Conservation (phyloP, 2,113 vertebrate species). For the Picathartes gymnocephalus region DNA sequence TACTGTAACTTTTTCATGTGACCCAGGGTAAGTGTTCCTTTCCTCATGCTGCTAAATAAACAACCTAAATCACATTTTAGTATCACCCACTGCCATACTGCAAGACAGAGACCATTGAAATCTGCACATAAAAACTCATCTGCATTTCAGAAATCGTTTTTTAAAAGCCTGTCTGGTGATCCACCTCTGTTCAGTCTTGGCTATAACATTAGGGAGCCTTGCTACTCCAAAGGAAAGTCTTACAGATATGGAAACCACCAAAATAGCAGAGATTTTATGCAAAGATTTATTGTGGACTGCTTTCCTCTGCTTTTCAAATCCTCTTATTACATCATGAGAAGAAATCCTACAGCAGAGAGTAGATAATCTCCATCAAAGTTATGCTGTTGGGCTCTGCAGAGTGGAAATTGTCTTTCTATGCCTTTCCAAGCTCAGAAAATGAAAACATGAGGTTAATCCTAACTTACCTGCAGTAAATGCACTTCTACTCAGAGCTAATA, state of each 20-base stretch:
- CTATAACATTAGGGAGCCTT: not conserved
- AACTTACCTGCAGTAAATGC: not conserved
- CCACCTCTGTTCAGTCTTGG: not conserved
- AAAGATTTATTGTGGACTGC: not conserved
- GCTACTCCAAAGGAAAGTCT: not conserved
- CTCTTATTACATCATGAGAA: constrained; percentile 33
- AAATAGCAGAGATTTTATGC: constrained; percentile 15
- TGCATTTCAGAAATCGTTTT: not conserved
- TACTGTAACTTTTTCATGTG: constrained; percentile 76
- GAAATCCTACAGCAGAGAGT: constrained; percentile 14
- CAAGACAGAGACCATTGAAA: not conserved
- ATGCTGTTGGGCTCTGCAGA: not conserved
- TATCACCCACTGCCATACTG: not conserved
- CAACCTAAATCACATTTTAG: not conserved
- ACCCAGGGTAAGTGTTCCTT: constrained; percentile 77
- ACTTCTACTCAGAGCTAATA: not conserved
- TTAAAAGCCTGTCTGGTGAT: not conserved
- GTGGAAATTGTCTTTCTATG: not conserved
- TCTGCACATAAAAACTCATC: not conserved
- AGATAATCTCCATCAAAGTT: constrained; percentile 37
- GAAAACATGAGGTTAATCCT: not conserved
- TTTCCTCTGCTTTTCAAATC: constrained; percentile 26
- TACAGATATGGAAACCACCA: not conserved
- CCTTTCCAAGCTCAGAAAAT: not conserved
- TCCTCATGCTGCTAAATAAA: not conserved